Conservation (phyloP, 2,888 invertebrate genomes). For the Strigamia maritima region DNA sequence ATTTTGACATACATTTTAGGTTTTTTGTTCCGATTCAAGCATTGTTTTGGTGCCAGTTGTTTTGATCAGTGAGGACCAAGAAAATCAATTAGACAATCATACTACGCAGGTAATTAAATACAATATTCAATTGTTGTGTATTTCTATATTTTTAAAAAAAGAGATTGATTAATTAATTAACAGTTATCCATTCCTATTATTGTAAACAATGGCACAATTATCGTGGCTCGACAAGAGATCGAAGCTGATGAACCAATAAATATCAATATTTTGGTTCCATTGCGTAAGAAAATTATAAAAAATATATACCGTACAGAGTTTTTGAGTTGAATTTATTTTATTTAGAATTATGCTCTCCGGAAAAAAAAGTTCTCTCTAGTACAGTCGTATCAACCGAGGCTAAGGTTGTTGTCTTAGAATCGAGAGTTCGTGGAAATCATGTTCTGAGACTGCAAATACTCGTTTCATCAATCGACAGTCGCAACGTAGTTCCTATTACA, state of each 20-base stretch:
- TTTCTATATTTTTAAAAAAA: not conserved
- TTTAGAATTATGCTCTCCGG: conserved; percentile 25
- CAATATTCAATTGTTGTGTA: not conserved
- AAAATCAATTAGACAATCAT: conserved; percentile 15
- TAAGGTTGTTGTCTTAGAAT: conserved; percentile 3
- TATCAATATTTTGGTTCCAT: conserved; percentile 15
- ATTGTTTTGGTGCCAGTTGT: not conserved
- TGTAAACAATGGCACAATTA: conserved; percentile 6
- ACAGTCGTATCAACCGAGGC: conserved; percentile 25
- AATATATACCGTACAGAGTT: not conserved
- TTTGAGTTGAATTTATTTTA: not conserved
- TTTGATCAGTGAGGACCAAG: not conserved
- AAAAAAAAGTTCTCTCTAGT: not conserved
- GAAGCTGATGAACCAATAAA: conserved; percentile 20
- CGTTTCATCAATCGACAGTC: conserved; percentile 20
- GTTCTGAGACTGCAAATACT: conserved; percentile 1
- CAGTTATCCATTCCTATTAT: conserved; percentile 11
- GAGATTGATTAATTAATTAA: not conserved
- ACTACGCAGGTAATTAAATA: not conserved
- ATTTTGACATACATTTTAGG: not conserved
- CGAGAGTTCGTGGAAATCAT: not conserved
- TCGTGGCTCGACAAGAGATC: conserved; percentile 20
- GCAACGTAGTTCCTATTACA: not conserved
- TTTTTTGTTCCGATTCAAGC: not conserved
- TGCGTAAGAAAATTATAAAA: not conserved